Base-by-base conservation (phyloP, 1,140 invertebrate species). In the Belonocnema kinseyi region DNA sequence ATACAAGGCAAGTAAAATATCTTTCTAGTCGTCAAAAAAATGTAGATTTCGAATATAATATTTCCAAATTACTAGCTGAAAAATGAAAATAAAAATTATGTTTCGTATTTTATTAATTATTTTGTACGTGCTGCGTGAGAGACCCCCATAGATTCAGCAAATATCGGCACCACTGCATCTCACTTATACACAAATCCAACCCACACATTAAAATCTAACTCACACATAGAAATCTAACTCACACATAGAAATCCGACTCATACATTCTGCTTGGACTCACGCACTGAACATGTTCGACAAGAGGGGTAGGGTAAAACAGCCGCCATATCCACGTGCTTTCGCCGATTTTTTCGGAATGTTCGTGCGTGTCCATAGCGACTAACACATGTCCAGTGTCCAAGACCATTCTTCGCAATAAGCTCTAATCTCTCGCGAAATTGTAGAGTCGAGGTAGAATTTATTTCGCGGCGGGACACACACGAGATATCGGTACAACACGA, bases 381-480 rank as follows among this genome's bases (percentile, higher is more conserved):
- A n/a, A 73, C 82, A 80, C 77, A 85, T 80, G 82, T 78, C 77
- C 21, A 50, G 26, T 50, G 40, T 50, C 56, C 50, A 54, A 78
- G 70, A 79, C 72, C 80, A 84, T 84, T 86, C 78, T 83, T 80
- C 71, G 78, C 83, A 85, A 84, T 85, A 83, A 82, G 81, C 81
- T 87, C 80, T 88, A 88, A 88, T 88, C 84, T 88, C 72, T 80
- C 79, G 85, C 86, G 78, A 85, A 88, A 86, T 85, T 85, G 82
- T 85, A 83, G 84, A 86, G 78, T 78, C 73, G 80, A 77, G 21
- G 78, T 76, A 71, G 79, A 85, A 88, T 88, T 87, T 86, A 88
- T 86, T 85, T 76, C 72, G 16, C 17, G 51, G 53, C 76, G 73
- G 58, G 66, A 61, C 52, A 72, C 53, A 74, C 66, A 74, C 72